phyloP scores from a whole-genome alignment of 2,888 invertebrate species.

The Tipula vernalis region DNA sequence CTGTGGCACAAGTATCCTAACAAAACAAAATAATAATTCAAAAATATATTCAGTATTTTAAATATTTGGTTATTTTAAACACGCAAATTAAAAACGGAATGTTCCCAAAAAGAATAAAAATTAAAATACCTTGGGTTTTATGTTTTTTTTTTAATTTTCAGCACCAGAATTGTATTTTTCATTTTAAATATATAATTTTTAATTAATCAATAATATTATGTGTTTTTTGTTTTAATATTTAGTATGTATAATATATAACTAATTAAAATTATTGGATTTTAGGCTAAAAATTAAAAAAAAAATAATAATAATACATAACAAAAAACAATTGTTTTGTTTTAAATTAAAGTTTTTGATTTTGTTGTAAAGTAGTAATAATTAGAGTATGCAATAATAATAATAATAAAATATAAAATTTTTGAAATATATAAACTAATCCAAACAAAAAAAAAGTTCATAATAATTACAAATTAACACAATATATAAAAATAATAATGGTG shows the following conservation, averaged over 20 bases:
- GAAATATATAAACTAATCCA: not conserved
- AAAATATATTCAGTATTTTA: not conserved
- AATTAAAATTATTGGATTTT: not conserved
- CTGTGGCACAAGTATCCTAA: not conserved
- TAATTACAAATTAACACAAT: slow-evolving; percentile 6
- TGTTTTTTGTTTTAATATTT: not conserved
- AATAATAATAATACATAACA: not conserved
- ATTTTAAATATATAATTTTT: not conserved
- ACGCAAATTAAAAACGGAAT: not conserved
- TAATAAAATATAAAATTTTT: not conserved
- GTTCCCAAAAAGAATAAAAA: not conserved
- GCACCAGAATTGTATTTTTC: not conserved
- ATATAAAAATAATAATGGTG: not conserved
- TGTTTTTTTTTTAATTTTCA: not conserved
- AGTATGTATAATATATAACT: not conserved
- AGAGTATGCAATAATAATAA: slow-evolving; percentile 4
- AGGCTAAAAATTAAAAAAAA: not conserved
- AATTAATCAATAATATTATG: not conserved
- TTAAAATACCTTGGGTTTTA: not conserved
- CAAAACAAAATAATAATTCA: not conserved
- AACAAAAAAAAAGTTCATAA: not conserved
- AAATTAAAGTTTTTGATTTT: not conserved
- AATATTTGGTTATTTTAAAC: not conserved
- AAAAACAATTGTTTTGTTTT: not conserved
- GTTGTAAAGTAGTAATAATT: not conserved